Conservation (phyloP, 2,888 invertebrate genomes). For the Cheilosia scutellata region DNA sequence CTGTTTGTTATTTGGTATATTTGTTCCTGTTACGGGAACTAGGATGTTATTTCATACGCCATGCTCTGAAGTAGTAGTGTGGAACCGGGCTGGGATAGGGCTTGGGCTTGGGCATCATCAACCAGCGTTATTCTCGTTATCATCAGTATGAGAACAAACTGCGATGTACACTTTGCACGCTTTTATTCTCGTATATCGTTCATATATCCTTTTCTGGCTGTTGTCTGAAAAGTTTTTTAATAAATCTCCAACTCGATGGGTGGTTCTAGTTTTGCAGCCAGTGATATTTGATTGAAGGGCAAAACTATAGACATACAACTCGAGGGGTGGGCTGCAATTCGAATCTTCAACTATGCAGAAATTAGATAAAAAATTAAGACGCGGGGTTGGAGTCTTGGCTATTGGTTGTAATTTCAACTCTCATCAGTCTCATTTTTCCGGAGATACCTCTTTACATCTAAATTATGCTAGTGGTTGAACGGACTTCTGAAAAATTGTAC, state of each 20-base stretch:
- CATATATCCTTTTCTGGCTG: constrained; percentile 53
- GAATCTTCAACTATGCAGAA: constrained; percentile 10
- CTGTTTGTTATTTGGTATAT: constrained; percentile 65
- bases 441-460: too few species aligned
- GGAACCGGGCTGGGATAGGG: too few species aligned
- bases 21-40: constrained; percentile 62
- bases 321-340: neutral
- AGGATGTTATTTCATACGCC: constrained; percentile 61
- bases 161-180: neutral
- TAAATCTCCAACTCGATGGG: constrained; percentile 66
- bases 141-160: constrained; percentile 12
- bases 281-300: constrained; percentile 62
- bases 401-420: too few species aligned
- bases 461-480: too few species aligned
- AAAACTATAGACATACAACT: constrained; percentile 12
- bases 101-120: neutral
- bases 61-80: neutral
- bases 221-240: constrained; percentile 73
- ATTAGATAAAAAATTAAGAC: neutral
- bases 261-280: constrained; percentile 25
- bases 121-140: constrained; percentile 17
- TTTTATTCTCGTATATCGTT: constrained; percentile 25
- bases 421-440: too few species aligned
- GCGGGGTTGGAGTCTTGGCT: too few species aligned
- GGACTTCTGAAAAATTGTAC: too few species aligned